These are phyloP conservation scores for Microplitis mediator DNA, from an alignment of 1,140 invertebrate genomes.

Conservation along the genomic window DNA sequence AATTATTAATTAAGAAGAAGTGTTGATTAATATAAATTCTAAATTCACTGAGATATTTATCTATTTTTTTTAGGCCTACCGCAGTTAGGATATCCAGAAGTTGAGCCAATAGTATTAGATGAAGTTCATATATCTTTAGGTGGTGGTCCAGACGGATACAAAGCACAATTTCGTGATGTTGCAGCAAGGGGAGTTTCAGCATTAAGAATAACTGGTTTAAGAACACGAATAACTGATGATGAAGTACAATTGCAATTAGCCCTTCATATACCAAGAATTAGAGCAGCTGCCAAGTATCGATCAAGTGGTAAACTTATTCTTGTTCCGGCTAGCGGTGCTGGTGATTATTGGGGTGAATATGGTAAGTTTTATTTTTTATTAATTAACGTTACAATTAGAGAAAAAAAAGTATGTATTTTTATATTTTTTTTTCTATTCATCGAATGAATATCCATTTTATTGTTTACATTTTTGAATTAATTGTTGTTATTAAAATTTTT, in stretches of 20 bases:
- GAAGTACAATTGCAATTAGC: conserved; percentile 80
- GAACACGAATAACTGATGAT: conserved; percentile 63
- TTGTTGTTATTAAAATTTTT: too few species aligned
- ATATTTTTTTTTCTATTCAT: too few species aligned
- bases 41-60: not conserved
- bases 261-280: conserved; percentile 77
- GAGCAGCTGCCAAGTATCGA: conserved; percentile 74
- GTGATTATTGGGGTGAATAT: conserved; percentile 87
- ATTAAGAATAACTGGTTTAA: conserved; percentile 75
- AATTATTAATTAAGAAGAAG: too few species aligned
- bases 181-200: conserved; percentile 79
- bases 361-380: conserved; percentile 60
- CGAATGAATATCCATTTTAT: too few species aligned
- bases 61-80: conserved; percentile 47
- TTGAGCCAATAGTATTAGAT: conserved; percentile 78
- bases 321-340: conserved; percentile 78
- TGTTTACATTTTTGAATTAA: too few species aligned
- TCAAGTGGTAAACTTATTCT: conserved; percentile 79
- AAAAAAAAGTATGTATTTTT: not conserved
- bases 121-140: conserved; percentile 80
- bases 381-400: not conserved
- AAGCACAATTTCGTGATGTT: conserved; percentile 77
- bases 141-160: conserved; percentile 77
- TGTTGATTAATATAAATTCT: too few species aligned
- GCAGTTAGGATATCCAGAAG: conserved; percentile 60